Evolutionary conservation across 2,888 invertebrate species (phyloP).

Genomic region (Cremastobaeus sp.): DNA sequence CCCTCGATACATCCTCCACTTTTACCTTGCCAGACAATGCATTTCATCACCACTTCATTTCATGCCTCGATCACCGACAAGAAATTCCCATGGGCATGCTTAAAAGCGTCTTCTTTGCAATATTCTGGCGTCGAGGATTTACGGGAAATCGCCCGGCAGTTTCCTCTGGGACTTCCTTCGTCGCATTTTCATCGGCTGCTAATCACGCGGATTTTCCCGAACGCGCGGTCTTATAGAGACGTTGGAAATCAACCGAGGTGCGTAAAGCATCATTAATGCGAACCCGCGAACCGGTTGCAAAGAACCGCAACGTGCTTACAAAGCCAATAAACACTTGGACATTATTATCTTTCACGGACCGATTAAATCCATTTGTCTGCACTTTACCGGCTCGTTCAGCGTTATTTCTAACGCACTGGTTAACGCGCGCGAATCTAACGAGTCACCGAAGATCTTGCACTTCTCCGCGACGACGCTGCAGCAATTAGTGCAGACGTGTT

Average conservation of each 20-base stretch:
- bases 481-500: slow-evolving; percentile 53
- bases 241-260: slow-evolving; percentile 49
- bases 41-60: no score
- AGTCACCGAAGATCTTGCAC: slow-evolving; percentile 35
- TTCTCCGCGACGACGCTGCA: slow-evolving; percentile 29
- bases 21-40: no score
- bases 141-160: no score
- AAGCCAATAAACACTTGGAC: slow-evolving; percentile 61
- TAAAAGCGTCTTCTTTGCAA: no score
- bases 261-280: slow-evolving; percentile 53
- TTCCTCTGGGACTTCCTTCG: slow-evolving; percentile 21
- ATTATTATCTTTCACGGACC: slow-evolving; percentile 52
- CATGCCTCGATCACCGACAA: not conserved
- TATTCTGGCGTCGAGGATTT: no score
- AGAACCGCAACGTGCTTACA: slow-evolving; percentile 45
- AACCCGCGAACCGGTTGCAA: slow-evolving; percentile 53
- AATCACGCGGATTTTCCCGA: slow-evolving; percentile 42
- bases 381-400: slow-evolving; percentile 57
- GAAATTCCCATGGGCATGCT: not conserved
- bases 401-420: slow-evolving; percentile 50
- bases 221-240: slow-evolving; percentile 52
- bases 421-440: slow-evolving; percentile 31
- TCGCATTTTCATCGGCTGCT: slow-evolving; percentile 32
- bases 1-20: no score
- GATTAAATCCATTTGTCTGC: slow-evolving; percentile 59